Base-by-base conservation (phyloP, 2,113 vertebrate genomes). In the Vireo altiloquus region DNA sequence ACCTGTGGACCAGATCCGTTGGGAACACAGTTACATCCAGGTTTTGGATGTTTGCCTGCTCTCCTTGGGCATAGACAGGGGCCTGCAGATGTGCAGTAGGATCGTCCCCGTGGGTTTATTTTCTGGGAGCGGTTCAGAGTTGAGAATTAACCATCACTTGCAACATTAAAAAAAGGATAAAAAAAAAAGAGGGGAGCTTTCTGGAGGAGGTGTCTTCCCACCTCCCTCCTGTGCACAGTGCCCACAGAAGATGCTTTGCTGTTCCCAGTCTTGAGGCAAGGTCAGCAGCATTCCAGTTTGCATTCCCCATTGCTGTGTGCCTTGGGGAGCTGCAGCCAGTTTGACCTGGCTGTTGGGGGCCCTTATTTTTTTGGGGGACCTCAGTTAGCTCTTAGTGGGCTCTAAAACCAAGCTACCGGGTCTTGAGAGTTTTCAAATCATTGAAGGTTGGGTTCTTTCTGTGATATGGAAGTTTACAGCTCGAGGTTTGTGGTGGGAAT, bases 91-190 rank as follows among this genome's bases (percentile, higher is more conserved):
- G 21, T 2, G 0, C 57, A 10, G 19, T 53, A n/a, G 39, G 42
- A 25, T 69, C 0, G 0, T 81, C 15, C 17, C 21, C 50, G 13
- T 65, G 46, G 7, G 18, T 2, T 33, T 35, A 24, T 37, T 75
- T 65, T 19, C 54, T 61, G 44, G 50, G 24, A 78, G 21, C 4
- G 12, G 8, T 56, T 37, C 37, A 35, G 33, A 56, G 15, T 57
- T 82, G 33, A 30, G 31, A 69, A 70, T 64, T 39, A 77, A 40
- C 9, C 31, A 39, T 39, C 20, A 42, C 18, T n/a, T 87, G 13
- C 37, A 47, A 15, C 65, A 7, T 46, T 74, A 17, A 24, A 18
- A 0, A 10, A 18, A 15, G 5, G 6, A 13, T 14, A 3, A 6
- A 14, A 53, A 35, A 66, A 46, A 47, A 33, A 30, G 3, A 16